Evolutionary conservation across 92 coral and sea anemone genomes (phyloP).

Genomic region (Phenganax stokvisi): DNA sequence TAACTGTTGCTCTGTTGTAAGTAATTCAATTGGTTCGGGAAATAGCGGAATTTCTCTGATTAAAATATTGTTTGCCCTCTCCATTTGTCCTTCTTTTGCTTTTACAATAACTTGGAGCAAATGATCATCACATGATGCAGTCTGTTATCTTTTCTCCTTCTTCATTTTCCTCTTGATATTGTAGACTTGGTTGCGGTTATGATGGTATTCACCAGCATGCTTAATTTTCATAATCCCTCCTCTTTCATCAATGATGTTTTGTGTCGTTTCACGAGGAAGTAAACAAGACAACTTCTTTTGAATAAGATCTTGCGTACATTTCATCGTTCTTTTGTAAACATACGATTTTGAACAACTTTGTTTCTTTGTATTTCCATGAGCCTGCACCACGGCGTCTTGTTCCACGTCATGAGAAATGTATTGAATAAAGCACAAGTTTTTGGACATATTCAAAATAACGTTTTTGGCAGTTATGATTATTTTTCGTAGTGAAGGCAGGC

Average conservation of each 20-base stretch:
- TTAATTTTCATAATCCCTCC: slow-evolving; percentile 37
- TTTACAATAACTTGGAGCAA: slow-evolving; percentile 30
- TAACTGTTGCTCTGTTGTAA: slow-evolving; percentile 38
- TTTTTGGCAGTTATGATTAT: slow-evolving; percentile 8
- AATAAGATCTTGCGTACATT: background rate
- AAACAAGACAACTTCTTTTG: no score
- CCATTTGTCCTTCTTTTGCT: slow-evolving; percentile 28
- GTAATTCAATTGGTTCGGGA: slow-evolving; percentile 45
- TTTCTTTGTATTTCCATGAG: slow-evolving; percentile 39
- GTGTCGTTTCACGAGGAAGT: slow-evolving; percentile 11
- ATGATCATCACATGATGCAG: slow-evolving; percentile 4
- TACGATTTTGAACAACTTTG: background rate
- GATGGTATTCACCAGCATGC: slow-evolving; percentile 21
- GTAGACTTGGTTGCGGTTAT: slow-evolving; percentile 34
- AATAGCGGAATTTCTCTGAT: slow-evolving; percentile 42
- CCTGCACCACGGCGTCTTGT: slow-evolving; percentile 10
- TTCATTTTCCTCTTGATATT: slow-evolving; percentile 8
- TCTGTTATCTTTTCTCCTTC: background rate
- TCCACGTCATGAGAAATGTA: slow-evolving; percentile 41
- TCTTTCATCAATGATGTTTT: slow-evolving; percentile 26
- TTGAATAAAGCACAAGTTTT: slow-evolving; percentile 34
- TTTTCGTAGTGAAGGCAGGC: slow-evolving; percentile 37
- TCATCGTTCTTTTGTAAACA: slow-evolving; percentile 38
- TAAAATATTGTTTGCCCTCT: background rate
- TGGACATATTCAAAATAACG: background rate